Conservation (phyloP, 2,797 vertebrate genomes). For the Alosa sapidissima region DNA sequence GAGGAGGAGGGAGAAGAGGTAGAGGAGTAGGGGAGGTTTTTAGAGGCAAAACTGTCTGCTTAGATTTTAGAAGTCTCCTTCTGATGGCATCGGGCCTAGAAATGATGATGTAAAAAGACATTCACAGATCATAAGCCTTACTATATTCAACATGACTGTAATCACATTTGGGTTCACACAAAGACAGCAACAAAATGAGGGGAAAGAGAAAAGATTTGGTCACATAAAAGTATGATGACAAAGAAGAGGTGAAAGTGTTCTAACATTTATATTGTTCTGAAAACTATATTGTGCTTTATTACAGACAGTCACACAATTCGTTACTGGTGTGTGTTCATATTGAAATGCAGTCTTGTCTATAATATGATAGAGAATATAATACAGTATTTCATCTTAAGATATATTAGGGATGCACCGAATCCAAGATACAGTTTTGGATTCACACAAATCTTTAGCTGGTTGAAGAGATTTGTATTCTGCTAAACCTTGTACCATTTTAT, state of each 20-base stretch:
- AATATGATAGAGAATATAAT: too few species aligned
- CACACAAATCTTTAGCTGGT: too few species aligned
- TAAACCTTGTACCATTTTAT: too few species aligned
- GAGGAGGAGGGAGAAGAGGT: neutral
- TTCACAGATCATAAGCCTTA: conserved; percentile 15
- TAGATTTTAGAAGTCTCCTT: neutral
- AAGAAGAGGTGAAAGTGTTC: neutral
- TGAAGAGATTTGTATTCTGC: too few species aligned
- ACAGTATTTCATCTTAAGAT: too few species aligned
- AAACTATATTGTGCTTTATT: neutral
- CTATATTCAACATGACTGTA: neutral
- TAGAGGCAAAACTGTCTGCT: conserved; percentile 4
- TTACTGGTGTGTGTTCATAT: neutral
- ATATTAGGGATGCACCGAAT: too few species aligned
- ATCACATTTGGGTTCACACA: neutral
- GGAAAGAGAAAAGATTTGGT: too few species aligned
- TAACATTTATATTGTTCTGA: neutral
- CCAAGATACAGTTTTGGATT: too few species aligned
- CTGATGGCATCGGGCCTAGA: neutral
- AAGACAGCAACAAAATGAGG: neutral
- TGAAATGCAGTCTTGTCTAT: neutral
- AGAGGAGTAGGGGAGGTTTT: neutral
- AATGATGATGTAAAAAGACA: conserved; percentile 16
- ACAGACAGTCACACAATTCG: neutral
- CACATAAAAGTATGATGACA: neutral